Evolutionary conservation across 2,888 invertebrate species (phyloP).

Genomic region (Smittia aterrima): DNA sequence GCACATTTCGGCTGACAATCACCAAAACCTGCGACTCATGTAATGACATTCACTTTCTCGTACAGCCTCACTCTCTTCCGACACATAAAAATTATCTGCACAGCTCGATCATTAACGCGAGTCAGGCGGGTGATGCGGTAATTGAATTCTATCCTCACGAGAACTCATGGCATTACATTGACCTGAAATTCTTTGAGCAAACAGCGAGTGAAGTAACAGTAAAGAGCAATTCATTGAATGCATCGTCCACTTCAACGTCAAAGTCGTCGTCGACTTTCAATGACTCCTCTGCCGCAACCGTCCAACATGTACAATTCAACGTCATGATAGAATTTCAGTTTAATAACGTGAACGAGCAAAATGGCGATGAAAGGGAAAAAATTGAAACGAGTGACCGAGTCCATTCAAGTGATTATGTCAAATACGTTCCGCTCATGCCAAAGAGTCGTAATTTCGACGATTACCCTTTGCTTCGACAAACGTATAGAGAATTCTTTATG

Average conservation of each 20-base stretch:
- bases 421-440: slow-evolving; percentile 26
- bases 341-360: slow-evolving; percentile 51
- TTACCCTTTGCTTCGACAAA: slow-evolving; percentile 58
- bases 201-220: slow-evolving; percentile 41
- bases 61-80: slow-evolving; percentile 59
- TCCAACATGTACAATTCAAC: slow-evolving; percentile 18
- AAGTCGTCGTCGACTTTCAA: slow-evolving; percentile 5
- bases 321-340: slow-evolving; percentile 50
- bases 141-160: slow-evolving; percentile 59
- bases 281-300: too few species aligned
- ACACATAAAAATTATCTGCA: slow-evolving; percentile 56
- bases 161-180: slow-evolving; percentile 62
- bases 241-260: not conserved
- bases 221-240: not conserved
- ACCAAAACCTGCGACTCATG: slow-evolving; percentile 53
- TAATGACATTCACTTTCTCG: slow-evolving; percentile 54
- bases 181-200: slow-evolving; percentile 49
- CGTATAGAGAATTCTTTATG: slow-evolving; percentile 71
- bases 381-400: not conserved
- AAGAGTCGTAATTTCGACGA: slow-evolving; percentile 47
- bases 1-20: slow-evolving; percentile 50
- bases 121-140: slow-evolving; percentile 52
- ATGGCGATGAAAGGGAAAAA: not conserved
- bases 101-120: slow-evolving; percentile 56
- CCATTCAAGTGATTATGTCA: not conserved